A percentile compares a stretch with the other conserved stretches of the same genome.
phyloP scores from a whole-genome alignment of 2,797 vertebrate genomes.

The Philypnodon macrostomus region DNA sequence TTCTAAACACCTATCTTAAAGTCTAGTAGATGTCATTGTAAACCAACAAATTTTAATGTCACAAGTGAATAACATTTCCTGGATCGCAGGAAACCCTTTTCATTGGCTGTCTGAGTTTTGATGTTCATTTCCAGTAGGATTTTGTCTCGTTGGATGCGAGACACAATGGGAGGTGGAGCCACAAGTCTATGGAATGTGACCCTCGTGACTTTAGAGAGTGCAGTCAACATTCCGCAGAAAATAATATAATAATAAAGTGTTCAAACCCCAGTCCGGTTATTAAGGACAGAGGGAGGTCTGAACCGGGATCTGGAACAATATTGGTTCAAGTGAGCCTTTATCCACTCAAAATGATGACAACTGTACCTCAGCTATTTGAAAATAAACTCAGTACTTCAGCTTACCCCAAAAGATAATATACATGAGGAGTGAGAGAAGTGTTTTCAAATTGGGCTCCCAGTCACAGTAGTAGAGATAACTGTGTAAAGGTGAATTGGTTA shows the following conservation, averaged over 20 bases:
- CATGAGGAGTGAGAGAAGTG: no score
- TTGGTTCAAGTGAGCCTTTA: not conserved
- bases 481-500: no score
- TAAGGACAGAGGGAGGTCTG: constrained; percentile 12
- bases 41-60: constrained; percentile 3
- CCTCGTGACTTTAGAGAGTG: constrained; percentile 55
- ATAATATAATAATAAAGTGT: constrained; percentile 23
- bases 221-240: constrained; percentile 60
- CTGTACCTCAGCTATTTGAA: not conserved
- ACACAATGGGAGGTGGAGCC: constrained; percentile 81
- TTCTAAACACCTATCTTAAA: no score
- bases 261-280: constrained; percentile 15
- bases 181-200: constrained; percentile 74
- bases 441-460: no score
- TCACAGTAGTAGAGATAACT: no score
- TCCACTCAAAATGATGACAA: not conserved
- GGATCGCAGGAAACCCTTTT: constrained; percentile 19
- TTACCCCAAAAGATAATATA: not conserved
- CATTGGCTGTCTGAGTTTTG: constrained; percentile 11
- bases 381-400: not conserved
- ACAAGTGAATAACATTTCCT: constrained; percentile 30
- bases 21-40: not conserved
- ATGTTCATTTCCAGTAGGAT: constrained; percentile 55
- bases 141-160: constrained; percentile 34
- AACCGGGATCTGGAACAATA: not conserved